phyloP scores from a whole-genome alignment of 2,888 invertebrate genomes.

The Athrips mouffetella region DNA sequence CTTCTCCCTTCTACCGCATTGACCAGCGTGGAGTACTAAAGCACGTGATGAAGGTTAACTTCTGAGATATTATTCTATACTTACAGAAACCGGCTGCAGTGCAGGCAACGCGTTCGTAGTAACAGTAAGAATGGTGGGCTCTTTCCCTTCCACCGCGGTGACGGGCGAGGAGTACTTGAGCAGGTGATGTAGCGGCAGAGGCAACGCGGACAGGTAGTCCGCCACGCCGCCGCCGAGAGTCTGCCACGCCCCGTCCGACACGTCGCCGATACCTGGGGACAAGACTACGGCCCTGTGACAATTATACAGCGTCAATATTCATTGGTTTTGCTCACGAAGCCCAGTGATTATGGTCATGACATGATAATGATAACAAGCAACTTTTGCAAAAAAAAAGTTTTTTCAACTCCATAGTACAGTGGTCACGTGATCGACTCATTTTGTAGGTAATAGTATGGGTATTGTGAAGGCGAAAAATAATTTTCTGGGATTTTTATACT shows the following conservation, averaged over 20 bases:
- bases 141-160: slow-evolving; percentile 78
- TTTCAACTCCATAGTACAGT: too few species aligned
- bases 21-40: background rate
- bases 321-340: too few species aligned
- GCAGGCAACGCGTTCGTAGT: slow-evolving; percentile 47
- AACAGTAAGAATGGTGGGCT: slow-evolving; percentile 71
- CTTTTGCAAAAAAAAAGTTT: too few species aligned
- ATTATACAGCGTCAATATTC: too few species aligned
- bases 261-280: slow-evolving; percentile 64
- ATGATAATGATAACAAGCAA: too few species aligned
- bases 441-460: too few species aligned
- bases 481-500: too few species aligned
- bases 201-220: slow-evolving; percentile 89
- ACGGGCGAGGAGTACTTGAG: slow-evolving; percentile 88
- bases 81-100: slow-evolving; percentile 47
- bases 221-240: slow-evolving; percentile 88
- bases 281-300: background rate
- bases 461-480: too few species aligned
- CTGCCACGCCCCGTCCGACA: slow-evolving; percentile 82
- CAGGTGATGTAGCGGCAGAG: slow-evolving; percentile 89
- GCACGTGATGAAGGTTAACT: background rate
- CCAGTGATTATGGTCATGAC: too few species aligned
- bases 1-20: background rate
- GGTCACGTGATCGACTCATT: too few species aligned
- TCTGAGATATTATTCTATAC: slow-evolving; percentile 15